phyloP scores from a whole-genome alignment of 2,888 invertebrate species.

The Ariolimax columbianus region DNA sequence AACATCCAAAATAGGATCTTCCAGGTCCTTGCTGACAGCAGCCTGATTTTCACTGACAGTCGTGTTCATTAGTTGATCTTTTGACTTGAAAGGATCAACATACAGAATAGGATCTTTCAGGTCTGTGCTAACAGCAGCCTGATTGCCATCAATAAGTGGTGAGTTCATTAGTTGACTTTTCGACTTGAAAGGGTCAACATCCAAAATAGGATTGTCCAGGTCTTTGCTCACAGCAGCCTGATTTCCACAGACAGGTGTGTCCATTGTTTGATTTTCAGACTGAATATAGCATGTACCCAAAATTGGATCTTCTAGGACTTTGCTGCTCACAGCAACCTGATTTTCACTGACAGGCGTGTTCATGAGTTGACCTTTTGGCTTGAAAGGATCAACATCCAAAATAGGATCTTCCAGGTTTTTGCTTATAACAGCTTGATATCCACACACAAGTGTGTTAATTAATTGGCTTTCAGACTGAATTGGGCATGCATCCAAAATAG shows the following conservation, averaged over 20 bases:
- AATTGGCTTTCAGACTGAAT: slow-evolving; percentile 33
- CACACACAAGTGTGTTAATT: slow-evolving; percentile 15
- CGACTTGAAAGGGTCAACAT: slow-evolving; percentile 36
- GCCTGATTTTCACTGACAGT: not conserved
- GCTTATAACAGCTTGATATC: not conserved
- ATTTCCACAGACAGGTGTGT: not conserved
- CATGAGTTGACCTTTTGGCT: slow-evolving; percentile 22
- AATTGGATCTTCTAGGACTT: not conserved
- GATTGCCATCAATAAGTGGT: not conserved
- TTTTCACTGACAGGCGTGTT: slow-evolving; percentile 25
- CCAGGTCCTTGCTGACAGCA: not conserved
- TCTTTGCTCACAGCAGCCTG: not conserved
- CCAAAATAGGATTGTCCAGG: not conserved
- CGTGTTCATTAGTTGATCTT: not conserved
- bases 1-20: not conserved
- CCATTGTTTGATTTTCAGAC: not conserved
- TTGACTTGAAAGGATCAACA: slow-evolving; percentile 37
- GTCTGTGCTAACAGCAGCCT: not conserved
- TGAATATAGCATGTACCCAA: slow-evolving; percentile 29
- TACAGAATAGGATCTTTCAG: not conserved
- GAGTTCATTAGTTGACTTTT: slow-evolving; percentile 40
- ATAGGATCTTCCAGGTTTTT: not conserved
- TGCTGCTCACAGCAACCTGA: not conserved
- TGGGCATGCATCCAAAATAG: not conserved
- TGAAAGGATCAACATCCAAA: slow-evolving; percentile 32